A percentile compares a stretch with the other conserved stretches of the same genome.
Evolutionary conservation across 2,113 vertebrate genomes (phyloP).

Genomic region (Candoia aspera): DNA sequence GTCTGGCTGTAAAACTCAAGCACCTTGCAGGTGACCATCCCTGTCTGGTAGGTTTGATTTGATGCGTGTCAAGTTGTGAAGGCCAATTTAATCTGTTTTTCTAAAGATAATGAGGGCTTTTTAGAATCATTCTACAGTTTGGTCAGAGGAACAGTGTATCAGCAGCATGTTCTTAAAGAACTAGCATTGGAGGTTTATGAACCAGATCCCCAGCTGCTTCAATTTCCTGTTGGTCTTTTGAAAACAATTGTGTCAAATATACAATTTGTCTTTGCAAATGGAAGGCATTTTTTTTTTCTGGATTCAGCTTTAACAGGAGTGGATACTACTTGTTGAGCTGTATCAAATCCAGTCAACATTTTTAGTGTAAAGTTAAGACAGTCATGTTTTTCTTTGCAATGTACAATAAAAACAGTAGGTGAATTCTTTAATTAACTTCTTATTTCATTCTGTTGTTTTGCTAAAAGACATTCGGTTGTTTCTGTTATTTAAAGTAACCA

Average conservation of each 20-base stretch:
- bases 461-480: neutral
- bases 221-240: slow-evolving; percentile 21
- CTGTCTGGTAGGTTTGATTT: neutral
- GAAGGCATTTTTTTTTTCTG: slow-evolving; percentile 6
- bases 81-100: slow-evolving; percentile 27
- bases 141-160: neutral
- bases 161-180: slow-evolving; percentile 17
- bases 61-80: neutral
- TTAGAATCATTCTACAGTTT: neutral
- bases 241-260: neutral
- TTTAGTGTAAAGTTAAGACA: slow-evolving; percentile 53
- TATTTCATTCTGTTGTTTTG: neutral
- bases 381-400: slow-evolving; percentile 45
- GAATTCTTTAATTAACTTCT: neutral
- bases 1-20: neutral
- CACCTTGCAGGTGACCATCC: neutral
- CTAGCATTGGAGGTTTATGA: neutral
- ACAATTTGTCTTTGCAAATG: neutral
- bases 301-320: neutral
- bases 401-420: slow-evolving; percentile 14
- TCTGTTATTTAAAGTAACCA: neutral
- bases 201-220: neutral
- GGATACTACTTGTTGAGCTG: slow-evolving; percentile 20
- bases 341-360: slow-evolving; percentile 39
- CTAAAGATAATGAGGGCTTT: slow-evolving; percentile 26